Evolutionary conservation across 2,888 invertebrate genomes (phyloP).

Genomic region (Philereme transversata): DNA sequence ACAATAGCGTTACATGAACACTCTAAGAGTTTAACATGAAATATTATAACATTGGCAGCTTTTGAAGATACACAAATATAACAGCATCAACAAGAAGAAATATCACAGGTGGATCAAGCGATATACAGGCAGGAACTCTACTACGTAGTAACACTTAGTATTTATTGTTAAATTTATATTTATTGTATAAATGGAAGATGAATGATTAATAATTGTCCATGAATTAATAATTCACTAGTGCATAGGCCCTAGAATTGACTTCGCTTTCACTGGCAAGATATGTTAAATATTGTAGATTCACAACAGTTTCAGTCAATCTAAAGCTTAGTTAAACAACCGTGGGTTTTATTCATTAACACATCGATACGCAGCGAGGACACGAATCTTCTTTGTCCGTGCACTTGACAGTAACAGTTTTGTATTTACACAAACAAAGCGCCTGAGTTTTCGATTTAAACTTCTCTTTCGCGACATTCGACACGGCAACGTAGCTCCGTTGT

Average conservation of each 20-base stretch:
- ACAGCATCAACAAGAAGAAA: slow-evolving; percentile 59
- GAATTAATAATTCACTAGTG: slow-evolving; percentile 63
- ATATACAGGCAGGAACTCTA: slow-evolving; percentile 81
- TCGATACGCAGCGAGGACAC: slow-evolving; percentile 60
- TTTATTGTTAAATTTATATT: slow-evolving; percentile 49
- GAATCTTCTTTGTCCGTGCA: slow-evolving; percentile 81
- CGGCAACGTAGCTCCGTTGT: slow-evolving; percentile 55
- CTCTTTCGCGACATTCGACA: slow-evolving; percentile 81
- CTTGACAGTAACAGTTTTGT: slow-evolving; percentile 81
- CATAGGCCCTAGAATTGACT: slow-evolving; percentile 75
- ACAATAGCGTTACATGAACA: slow-evolving; percentile 56
- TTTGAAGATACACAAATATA: slow-evolving; percentile 57
- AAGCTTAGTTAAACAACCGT: slow-evolving; percentile 59
- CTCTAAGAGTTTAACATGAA: slow-evolving; percentile 59
- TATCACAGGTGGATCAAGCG: slow-evolving; percentile 81
- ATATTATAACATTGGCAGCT: slow-evolving; percentile 63
- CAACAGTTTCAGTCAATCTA: slow-evolving; percentile 58
- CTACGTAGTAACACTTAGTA: slow-evolving; percentile 57
- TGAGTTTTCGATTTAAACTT: slow-evolving; percentile 74
- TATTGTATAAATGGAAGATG: slow-evolving; percentile 54
- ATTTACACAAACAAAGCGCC: slow-evolving; percentile 83
- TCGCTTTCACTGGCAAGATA: slow-evolving; percentile 66
- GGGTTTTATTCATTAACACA: slow-evolving; percentile 57
- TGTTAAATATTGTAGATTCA: slow-evolving; percentile 62
- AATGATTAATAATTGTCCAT: slow-evolving; percentile 39